Conservation (phyloP, 2,888 invertebrate genomes). For the Mythimna loreyi region DNA sequence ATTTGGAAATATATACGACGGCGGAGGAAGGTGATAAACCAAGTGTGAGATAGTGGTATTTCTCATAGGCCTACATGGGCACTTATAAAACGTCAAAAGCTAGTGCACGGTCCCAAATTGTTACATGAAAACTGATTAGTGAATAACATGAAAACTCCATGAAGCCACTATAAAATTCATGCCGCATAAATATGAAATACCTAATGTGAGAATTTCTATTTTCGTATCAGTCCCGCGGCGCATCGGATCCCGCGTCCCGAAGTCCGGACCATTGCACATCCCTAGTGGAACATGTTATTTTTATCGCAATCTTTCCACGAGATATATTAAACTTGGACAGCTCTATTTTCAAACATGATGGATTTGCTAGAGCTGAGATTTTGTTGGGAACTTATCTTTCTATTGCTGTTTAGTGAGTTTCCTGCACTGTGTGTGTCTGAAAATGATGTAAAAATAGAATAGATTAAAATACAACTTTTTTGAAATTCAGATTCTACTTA, state of each 20-base stretch:
- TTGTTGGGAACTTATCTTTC: conserved; percentile 6
- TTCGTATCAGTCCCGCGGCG: conserved; percentile 19
- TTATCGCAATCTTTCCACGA: conserved; percentile 36
- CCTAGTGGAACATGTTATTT: conserved; percentile 49
- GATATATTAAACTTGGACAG: conserved; percentile 55
- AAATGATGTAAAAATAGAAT: no score
- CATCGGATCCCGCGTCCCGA: conserved; percentile 19
- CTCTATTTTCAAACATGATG: conserved; percentile 56
- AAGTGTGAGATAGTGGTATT: no score
- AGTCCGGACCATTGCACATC: conserved; percentile 43
- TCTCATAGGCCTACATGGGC: no score
- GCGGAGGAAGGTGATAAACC: no score
- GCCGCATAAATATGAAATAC: conserved; percentile 2
- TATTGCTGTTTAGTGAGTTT: neutral
- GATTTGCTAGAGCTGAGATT: conserved; percentile 30
- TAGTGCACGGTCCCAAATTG: no score
- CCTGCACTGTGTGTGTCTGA: neutral
- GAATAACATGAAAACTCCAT: neutral
- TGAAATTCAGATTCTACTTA: no score
- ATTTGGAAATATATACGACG: no score
- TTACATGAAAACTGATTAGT: neutral
- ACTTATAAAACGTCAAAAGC: no score
- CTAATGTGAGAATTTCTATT: conserved; percentile 38
- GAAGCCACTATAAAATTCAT: neutral
- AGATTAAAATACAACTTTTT: no score